phyloP scores from a whole-genome alignment of 2,797 vertebrate genomes.

The Pseudotriccus pelzelni region DNA sequence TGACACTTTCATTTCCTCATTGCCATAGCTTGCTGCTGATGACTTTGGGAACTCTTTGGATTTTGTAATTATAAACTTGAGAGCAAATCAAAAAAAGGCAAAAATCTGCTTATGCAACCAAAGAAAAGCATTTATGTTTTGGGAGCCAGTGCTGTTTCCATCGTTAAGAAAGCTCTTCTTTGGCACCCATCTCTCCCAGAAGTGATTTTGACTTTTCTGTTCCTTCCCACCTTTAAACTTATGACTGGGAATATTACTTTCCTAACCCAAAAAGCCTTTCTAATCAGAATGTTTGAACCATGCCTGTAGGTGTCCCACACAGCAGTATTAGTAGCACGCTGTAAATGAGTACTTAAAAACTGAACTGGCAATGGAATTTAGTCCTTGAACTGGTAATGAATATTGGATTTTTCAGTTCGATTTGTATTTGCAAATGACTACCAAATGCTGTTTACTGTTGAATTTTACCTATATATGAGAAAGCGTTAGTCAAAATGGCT shows the following conservation, averaged over 20 bases:
- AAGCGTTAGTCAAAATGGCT: background rate
- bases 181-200: background rate
- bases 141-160: background rate
- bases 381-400: background rate
- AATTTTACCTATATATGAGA: background rate
- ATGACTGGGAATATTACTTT: background rate
- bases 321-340: background rate
- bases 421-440: background rate
- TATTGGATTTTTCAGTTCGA: background rate
- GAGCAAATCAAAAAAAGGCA: background rate
- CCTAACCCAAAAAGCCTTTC: background rate
- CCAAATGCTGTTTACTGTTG: background rate
- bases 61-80: background rate
- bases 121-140: background rate
- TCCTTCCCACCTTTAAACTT: background rate
- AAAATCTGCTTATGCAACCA: background rate
- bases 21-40: background rate
- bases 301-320: background rate
- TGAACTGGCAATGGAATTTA: background rate
- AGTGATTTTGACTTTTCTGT: background rate
- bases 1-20: background rate
- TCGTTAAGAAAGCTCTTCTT: background rate
- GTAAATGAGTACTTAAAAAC: background rate
- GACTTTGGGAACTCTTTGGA: background rate
- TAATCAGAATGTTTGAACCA: background rate